Conservation (phyloP, 1,140 invertebrate genomes). For the Hydropsyche tenuis region DNA sequence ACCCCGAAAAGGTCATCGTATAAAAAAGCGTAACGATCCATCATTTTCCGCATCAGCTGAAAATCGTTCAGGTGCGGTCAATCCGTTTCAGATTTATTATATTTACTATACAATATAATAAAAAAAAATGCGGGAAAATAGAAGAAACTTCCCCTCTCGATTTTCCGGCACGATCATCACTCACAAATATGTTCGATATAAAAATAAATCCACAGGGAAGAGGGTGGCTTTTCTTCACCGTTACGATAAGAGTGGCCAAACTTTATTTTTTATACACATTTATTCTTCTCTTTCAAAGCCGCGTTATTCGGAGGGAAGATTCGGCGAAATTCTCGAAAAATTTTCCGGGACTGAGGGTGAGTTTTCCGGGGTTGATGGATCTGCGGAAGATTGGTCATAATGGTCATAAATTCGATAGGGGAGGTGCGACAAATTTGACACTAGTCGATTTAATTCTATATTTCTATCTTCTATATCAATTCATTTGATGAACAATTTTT, state of each 20-base stretch:
- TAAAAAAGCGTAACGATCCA: background rate
- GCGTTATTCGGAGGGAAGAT: too few species aligned
- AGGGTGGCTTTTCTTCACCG: slow-evolving; percentile 1
- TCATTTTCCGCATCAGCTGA: background rate
- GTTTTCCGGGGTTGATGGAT: slow-evolving; percentile 1
- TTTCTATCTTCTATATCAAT: too few species aligned
- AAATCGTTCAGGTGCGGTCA: slow-evolving; percentile 6
- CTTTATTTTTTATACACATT: too few species aligned
- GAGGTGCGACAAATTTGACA: slow-evolving; percentile 10
- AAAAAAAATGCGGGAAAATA: background rate
- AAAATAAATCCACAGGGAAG: slow-evolving; percentile 13
- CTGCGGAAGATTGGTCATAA: slow-evolving; percentile 6
- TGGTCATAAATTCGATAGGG: slow-evolving; percentile 1
- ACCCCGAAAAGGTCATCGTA: too few species aligned
- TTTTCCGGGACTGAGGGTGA: background rate
- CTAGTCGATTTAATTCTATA: slow-evolving; percentile 3
- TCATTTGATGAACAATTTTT: too few species aligned
- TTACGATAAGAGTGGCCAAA: background rate
- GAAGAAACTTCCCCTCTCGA: background rate
- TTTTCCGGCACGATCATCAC: background rate
- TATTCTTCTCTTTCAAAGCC: too few species aligned
- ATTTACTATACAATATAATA: background rate
- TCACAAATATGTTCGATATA: slow-evolving; percentile 21
- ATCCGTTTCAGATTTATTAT: slow-evolving; percentile 2
- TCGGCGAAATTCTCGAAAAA: background rate